Conservation (phyloP, 2,113 vertebrate species). For the Arenaria interpres region DNA sequence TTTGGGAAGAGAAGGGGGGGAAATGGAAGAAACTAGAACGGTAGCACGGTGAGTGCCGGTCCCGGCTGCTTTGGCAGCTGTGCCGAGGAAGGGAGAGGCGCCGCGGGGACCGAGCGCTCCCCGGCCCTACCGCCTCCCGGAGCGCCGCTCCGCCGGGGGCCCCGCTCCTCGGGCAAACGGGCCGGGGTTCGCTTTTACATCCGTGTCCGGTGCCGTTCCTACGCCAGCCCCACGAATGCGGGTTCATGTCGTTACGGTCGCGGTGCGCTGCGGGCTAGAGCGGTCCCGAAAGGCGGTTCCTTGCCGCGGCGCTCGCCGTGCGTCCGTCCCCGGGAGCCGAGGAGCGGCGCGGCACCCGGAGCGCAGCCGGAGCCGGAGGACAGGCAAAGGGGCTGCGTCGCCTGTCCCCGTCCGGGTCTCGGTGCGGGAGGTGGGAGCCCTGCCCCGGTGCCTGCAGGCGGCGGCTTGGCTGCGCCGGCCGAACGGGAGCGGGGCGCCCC, state of each 20-base stretch:
- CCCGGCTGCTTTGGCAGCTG: not conserved
- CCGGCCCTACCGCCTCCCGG: not conserved
- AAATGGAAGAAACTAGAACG: not conserved
- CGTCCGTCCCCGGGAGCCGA: not conserved
- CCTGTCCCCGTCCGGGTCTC: not conserved
- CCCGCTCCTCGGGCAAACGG: not conserved
- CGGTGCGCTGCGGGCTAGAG: rapidly evolving
- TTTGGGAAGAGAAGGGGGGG: rapidly evolving
- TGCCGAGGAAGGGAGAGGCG: not conserved
- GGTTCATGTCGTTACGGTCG: not conserved
- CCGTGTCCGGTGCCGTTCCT: not conserved
- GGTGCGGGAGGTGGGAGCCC: not conserved
- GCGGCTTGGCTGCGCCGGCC: not conserved
- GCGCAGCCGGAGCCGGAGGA: not conserved
- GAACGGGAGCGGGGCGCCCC: not conserved
- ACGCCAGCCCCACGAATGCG: not conserved
- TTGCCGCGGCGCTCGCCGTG: not conserved
- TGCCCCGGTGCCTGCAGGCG: not conserved
- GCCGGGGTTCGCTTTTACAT: not conserved
- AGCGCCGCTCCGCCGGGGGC: not conserved
- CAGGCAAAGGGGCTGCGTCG: not conserved
- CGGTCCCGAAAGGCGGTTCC: not conserved
- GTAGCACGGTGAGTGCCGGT: not conserved
- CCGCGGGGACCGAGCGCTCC: not conserved
- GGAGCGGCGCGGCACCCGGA: not conserved